These are phyloP conservation scores for Odontamblyopus rebecca DNA, from an alignment of 2,797 vertebrate genomes.

Conservation along the genomic window DNA sequence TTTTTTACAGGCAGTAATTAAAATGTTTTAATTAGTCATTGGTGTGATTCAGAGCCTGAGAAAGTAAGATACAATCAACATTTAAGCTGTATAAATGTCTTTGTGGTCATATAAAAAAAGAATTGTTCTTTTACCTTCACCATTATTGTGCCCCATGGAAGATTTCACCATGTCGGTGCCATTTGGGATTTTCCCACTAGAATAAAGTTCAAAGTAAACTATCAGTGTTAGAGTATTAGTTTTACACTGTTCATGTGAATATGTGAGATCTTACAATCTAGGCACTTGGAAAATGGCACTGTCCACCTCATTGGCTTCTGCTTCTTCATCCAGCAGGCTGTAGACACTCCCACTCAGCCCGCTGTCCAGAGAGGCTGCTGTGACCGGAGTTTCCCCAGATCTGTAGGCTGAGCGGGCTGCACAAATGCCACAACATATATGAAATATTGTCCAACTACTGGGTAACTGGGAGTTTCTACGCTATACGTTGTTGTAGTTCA, in stretches of 20 bases:
- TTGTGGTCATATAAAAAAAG: background rate
- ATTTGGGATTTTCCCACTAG: constrained; percentile 93
- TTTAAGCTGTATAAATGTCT: background rate
- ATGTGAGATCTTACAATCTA: constrained; percentile 85
- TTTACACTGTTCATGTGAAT: background rate
- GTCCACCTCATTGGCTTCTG: constrained; percentile 86
- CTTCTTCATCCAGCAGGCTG: constrained; percentile 89
- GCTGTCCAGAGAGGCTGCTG: constrained; percentile 90
- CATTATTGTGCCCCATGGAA: constrained; percentile 77
- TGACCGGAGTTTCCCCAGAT: constrained; percentile 87
- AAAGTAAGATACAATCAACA: constrained; percentile 2
- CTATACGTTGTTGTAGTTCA: constrained; percentile 5
- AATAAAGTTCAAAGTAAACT: constrained; percentile 4
- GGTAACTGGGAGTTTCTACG: constrained; percentile 38
- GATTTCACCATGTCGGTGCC: constrained; percentile 81
- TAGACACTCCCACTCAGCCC: constrained; percentile 92
- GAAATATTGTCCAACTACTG: constrained; percentile 29
- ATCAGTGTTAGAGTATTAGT: background rate
- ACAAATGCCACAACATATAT: constrained; percentile 51
- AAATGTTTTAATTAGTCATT: background rate
- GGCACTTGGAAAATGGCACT: constrained; percentile 92
- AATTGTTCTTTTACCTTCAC: constrained; percentile 80
- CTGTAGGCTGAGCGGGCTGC: constrained; percentile 88
- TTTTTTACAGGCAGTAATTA: background rate
- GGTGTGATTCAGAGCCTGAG: background rate